Base-by-base conservation (phyloP, 2,797 vertebrate species). In the Australoheros facetus region DNA sequence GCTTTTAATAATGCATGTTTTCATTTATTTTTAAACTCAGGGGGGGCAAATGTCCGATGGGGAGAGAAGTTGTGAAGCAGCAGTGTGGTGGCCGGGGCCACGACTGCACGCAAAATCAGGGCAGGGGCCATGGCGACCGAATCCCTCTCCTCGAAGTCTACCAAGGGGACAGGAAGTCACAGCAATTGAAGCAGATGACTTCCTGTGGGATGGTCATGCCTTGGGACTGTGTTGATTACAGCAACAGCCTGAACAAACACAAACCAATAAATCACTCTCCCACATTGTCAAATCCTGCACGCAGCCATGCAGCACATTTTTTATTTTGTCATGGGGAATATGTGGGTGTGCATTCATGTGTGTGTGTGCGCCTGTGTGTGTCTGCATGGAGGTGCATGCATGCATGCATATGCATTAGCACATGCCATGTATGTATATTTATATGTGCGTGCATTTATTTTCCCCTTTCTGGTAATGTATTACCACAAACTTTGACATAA, bases 1-100 rank as follows among this genome's bases (percentile, higher is more conserved):
- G 84, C 79, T 80, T 84, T 94, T 90, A 94, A 94, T 95, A 94
- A 94, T 93, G 90, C 91, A 92, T 90, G 89, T 84, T 88, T 93
- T 90, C 89, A 93, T 93, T 93, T 88, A 91, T 93, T 93, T 92
- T 94, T 91, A 90, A 92, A 90, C 82, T 83, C 79, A 0, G 2
- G 4, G 26, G 77, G 80, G 84, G 62, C 55, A 37, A 26, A 54
- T 17, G 77, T 64, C 77, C 58, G 75, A 77, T 1, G 76, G 79
- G 64, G 77, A 75, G 72, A 7, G 48, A 34, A 2, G 55, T 53
- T 14, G 56, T 37, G 73, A 73, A 60, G 56, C 72, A 3, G 2
- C 34, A 70, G 66, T 1, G 66, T 1, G 73, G 73, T 6, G 71
- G 64, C 51, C 8, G 21, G 2, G 21, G 66, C 80, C 10, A 2